Evolutionary conservation across 2,888 invertebrate species (phyloP).

Genomic region (Brassicogethes aeneus): DNA sequence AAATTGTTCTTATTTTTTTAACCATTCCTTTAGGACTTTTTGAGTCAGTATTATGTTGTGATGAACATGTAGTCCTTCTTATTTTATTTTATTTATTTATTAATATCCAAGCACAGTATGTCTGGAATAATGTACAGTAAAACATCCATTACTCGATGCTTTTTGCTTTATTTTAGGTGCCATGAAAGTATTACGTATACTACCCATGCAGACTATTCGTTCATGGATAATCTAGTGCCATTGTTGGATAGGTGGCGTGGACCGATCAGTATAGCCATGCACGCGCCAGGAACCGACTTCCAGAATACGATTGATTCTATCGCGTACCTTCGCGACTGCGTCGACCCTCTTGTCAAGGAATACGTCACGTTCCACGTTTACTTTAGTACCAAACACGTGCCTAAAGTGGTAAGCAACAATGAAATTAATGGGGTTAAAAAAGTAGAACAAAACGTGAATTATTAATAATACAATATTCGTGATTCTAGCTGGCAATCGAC

Average conservation of each 20-base stretch:
- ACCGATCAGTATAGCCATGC: slow-evolving; percentile 78
- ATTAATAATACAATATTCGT: too few species aligned
- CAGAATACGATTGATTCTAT: slow-evolving; percentile 69
- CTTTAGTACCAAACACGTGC: slow-evolving; percentile 80
- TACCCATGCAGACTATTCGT: slow-evolving; percentile 86
- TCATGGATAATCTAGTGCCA: slow-evolving; percentile 81
- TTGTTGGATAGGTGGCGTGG: slow-evolving; percentile 80
- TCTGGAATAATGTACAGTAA: too few species aligned
- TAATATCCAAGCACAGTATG: too few species aligned
- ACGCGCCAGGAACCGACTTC: slow-evolving; percentile 80
- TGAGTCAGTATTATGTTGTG: too few species aligned
- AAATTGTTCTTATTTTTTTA: too few species aligned
- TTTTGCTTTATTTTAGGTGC: slow-evolving; percentile 54
- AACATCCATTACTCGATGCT: too few species aligned
- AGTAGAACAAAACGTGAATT: too few species aligned
- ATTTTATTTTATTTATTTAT: too few species aligned
- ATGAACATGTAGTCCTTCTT: too few species aligned
- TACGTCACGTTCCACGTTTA: slow-evolving; percentile 84
- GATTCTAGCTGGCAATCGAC: too few species aligned
- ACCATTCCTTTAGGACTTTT: too few species aligned
- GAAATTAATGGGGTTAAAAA: slow-evolving; percentile 3
- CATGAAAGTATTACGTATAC: slow-evolving; percentile 85
- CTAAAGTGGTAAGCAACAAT: slow-evolving; percentile 48
- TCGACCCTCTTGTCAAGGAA: slow-evolving; percentile 58
- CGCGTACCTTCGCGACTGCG: slow-evolving; percentile 70